Base-by-base conservation (phyloP, 2,113 vertebrate genomes). In the Bufo bufo region DNA sequence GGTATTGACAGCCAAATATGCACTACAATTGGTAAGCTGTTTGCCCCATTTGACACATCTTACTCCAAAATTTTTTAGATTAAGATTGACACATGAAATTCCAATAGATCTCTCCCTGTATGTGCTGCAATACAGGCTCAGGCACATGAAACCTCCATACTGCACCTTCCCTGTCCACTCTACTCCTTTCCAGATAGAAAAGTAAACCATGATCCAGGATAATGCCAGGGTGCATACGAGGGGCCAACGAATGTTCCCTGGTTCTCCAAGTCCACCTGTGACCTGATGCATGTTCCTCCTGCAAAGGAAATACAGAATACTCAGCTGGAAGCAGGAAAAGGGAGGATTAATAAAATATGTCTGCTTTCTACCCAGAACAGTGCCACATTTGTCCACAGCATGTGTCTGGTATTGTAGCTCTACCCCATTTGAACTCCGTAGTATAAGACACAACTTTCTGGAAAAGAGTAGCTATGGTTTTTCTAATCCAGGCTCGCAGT, bases 131-230 rank as follows among this genome's bases (percentile, higher is more conserved):
- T 16, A 72, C 2, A 45, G 69, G 11, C 23, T 14, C 1, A 3
- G 65, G 9, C 23, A 45, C 33, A 14, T 6, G 14, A 17, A 65
- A 7, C 45, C 14, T 50, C 45, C 0, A 0, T 2, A 0, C 20
- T 20, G 0, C 92, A 97, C 97, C 96, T 98, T 98, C 79, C 97
- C 97, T 0, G 97, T 98, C 97, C 97, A 98, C 90, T 97, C 97
- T 86, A 98, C 97, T 1, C 97, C 97, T 92, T 98, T 98, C 97
- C 97, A 98, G 90, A 98, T 98, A 87, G 96, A 97, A 91, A 98
- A 98, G 90, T 98, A 98, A 87, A 98, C 96, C n/a, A 97, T 93
- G 69, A 97, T 82, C 97, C 97, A 97, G n/a, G 97, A 93, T 89
- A 98, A 92, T 0, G 95, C 96, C 86, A 98, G 92, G 0, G 96